Base-by-base conservation (phyloP, 1,140 invertebrate species). In the Saccostrea cuccullata region DNA sequence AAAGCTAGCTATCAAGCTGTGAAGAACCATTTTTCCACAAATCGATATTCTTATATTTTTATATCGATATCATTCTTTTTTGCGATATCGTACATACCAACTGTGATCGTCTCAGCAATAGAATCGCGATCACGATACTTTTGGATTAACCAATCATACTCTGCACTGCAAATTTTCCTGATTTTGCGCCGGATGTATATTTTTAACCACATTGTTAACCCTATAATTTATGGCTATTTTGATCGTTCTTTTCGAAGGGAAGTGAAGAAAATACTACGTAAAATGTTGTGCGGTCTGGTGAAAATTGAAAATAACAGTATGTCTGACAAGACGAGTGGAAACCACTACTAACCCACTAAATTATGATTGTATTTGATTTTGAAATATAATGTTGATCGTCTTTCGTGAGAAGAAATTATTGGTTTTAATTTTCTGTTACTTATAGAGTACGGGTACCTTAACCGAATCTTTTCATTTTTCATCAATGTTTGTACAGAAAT, bases 201-300 rank as follows among this genome's bases (percentile, higher is more conserved):
- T 55, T 36, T 88, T 6, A 82, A 88, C 60, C 84, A 86, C n/a
- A 70, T 88, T 40, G 87, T 86, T 6, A 88, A 88, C 47, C 87
- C 87, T 23, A 56, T 88, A 15, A 86, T 88, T 60, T 88, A 88
- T 56, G 87, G 87, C 60, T 88, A 85, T 64, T 88, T 88, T 58
- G 87, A 88, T 30, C 15, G 70, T 47, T 73, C 70, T 17, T 88
- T 88, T 64, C 55, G 87, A 40, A 40, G 56, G 55, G 67, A 88
- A 56, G 77, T 84, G n/a, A 88, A 88, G 56, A 58, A 64, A 58
- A 36, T 60, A 30, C 6, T 85, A 23, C 55, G 84, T 26, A 83
- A 83, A 55, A n/a, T 83, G 82, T 55, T 73, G 23, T 73, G 70
- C 15, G 70, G 70, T 15, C 26, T 73, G 11, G 70, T 73, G 26